Base-by-base conservation (phyloP, 1,140 invertebrate species). In the Drosophila nigrodunni region DNA sequence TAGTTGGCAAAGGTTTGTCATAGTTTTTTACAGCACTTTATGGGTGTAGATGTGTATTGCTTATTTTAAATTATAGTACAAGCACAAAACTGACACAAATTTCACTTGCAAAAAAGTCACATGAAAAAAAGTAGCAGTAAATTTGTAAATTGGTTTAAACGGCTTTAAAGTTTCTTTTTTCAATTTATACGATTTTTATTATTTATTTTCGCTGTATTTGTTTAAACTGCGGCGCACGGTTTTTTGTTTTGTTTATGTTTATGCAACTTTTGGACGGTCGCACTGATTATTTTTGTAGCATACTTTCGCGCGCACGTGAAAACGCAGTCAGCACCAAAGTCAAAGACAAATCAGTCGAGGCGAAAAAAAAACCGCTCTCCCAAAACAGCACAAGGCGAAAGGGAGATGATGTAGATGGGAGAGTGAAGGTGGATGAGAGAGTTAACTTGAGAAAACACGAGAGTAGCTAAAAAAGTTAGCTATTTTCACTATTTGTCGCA, bases 221-320 rank as follows among this genome's bases (percentile, higher is more conserved):
- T 25, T 49, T 41, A 30, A 15, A 46, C 47, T 41, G 59, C 43
- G 49, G 46, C 57, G 25, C 41, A 21, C 15, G 13, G 7, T 58
- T 21, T 52, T 52, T 77, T 80, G 59, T 77, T 82, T 73, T 80
- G 59, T 77, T 82, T 73, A 76, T 82, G 64, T 86, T 82, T 87
- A 88, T 77, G 83, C 85, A 82, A 82, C 60, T 50, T 30, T 64
- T 54, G 18, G n/a, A 58, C 21, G 13, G 21, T 57, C 52, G 37
- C 58, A 49, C 59, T 21, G 59, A 66, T 54, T 55, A 61, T 71
- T 65, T 41, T 55, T 55, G 61, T 76, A 78, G 73, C 73, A 71
- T 71, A 78, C 61, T 71, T 75, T 78, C 50, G 59, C 66, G 76
- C 64, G 82, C 82, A 80, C 82, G 62, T 85, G 41, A 65, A 54